Conservation (phyloP, 1,140 invertebrate species). For the Drosophila nebulosa region DNA sequence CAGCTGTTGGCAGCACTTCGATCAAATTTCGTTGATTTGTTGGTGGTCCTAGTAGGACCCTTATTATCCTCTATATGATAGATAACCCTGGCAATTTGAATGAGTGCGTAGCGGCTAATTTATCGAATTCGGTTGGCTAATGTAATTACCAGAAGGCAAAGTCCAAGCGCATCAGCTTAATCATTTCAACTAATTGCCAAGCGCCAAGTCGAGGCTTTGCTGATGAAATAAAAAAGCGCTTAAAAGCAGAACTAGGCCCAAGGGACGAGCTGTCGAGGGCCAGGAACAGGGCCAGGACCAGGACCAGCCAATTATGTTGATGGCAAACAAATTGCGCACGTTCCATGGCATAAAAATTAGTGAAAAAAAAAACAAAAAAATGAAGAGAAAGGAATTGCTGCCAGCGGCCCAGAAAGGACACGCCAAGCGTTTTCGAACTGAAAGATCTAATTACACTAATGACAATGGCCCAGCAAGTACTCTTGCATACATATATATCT, state of each 20-base stretch:
- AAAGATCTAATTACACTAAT: slow-evolving; percentile 81
- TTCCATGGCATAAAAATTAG: slow-evolving; percentile 72
- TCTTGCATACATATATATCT: not conserved
- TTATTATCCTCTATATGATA: slow-evolving; percentile 55
- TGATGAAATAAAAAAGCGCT: slow-evolving; percentile 71
- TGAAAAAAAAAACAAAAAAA: slow-evolving; percentile 23
- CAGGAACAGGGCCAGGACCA: slow-evolving; percentile 1
- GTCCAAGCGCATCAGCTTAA: slow-evolving; percentile 67
- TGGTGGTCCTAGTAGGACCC: slow-evolving; percentile 14
- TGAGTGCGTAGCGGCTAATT: slow-evolving; percentile 67
- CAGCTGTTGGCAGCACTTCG: slow-evolving; percentile 45
- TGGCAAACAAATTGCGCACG: slow-evolving; percentile 81
- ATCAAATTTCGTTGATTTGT: slow-evolving; percentile 37
- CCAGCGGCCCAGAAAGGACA: slow-evolving; percentile 43
- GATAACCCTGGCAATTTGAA: slow-evolving; percentile 67
- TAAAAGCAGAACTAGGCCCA: slow-evolving; percentile 65
- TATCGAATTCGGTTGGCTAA: slow-evolving; percentile 60
- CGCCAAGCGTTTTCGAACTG: slow-evolving; percentile 42
- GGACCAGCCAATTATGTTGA: slow-evolving; percentile 77
- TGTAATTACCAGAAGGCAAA: slow-evolving; percentile 64
- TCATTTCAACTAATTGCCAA: slow-evolving; percentile 79
- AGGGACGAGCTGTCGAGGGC: slow-evolving; percentile 33
- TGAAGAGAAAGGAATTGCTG: slow-evolving; percentile 45
- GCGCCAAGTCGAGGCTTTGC: slow-evolving; percentile 43
- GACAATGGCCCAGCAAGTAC: slow-evolving; percentile 33